Percentiles rank a stretch among this genome's conserved stretches.
Evolutionary conservation across 1,140 invertebrate species (phyloP).

Genomic region (Drosophila auraria): DNA sequence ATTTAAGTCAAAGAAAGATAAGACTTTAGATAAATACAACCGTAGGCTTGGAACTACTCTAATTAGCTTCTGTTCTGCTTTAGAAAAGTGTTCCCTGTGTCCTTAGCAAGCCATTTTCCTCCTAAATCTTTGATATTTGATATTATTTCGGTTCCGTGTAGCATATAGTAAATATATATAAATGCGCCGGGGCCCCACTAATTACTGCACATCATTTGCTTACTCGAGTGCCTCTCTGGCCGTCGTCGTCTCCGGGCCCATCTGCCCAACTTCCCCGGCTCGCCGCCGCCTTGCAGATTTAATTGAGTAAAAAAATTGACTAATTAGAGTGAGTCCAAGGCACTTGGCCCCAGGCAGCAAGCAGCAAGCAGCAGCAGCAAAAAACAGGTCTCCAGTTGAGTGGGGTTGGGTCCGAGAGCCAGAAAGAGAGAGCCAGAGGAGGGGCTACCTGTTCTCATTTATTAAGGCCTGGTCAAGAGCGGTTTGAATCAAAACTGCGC

Average conservation of each 20-base stretch:
- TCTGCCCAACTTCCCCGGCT: constrained; percentile 41
- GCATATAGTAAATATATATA: constrained; percentile 6
- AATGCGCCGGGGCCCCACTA: constrained; percentile 58
- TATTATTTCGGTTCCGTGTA: constrained; percentile 9
- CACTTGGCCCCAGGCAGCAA: constrained; percentile 64
- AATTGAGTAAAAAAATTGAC: constrained; percentile 83
- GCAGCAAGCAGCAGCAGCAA: constrained; percentile 46
- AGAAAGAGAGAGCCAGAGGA: not conserved
- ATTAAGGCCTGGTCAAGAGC: constrained; percentile 81
- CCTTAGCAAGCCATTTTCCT: not conserved
- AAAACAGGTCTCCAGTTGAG: constrained; percentile 63
- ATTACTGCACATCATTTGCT: constrained; percentile 83
- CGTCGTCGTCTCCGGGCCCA: constrained; percentile 28
- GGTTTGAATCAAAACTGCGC: constrained; percentile 78
- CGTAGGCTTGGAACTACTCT: too few species aligned
- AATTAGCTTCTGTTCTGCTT: not conserved
- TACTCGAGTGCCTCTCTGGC: constrained; percentile 65
- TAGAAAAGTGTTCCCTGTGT: not conserved
- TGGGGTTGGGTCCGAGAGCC: constrained; percentile 8
- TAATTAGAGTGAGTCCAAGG: constrained; percentile 81
- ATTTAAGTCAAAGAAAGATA: not conserved
- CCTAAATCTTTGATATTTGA: not conserved
- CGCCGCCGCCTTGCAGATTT: constrained; percentile 64
- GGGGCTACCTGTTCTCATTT: constrained; percentile 77
- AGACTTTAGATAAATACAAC: too few species aligned